phyloP scores from a whole-genome alignment of 2,888 invertebrate species.

The Halocaridina rubra region DNA sequence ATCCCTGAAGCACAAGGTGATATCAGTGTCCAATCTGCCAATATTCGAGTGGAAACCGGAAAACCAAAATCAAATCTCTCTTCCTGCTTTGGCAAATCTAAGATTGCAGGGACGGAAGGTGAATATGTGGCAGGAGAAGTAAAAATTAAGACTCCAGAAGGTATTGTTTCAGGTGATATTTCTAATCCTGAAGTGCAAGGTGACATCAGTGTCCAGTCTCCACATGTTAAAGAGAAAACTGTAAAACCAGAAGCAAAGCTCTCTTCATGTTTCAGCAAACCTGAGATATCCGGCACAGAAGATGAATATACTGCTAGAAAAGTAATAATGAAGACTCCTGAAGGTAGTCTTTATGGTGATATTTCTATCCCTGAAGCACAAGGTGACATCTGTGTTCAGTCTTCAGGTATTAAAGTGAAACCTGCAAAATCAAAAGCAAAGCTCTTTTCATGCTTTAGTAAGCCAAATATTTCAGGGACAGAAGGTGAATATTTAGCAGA shows the following conservation, averaged over 20 bases:
- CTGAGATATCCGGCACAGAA: not conserved
- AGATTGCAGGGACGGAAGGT: not conserved
- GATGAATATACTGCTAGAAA: not conserved
- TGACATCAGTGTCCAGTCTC: not conserved
- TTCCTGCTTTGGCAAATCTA: not conserved
- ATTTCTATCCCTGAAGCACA: not conserved
- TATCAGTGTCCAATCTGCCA: not conserved
- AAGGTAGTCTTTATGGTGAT: too few relatives aligned
- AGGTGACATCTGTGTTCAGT: not conserved
- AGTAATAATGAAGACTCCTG: not conserved
- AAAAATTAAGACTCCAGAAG: not conserved
- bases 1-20: not conserved
- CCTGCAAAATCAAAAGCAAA: conserved; percentile 23
- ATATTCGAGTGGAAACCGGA: not conserved
- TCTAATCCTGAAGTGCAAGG: not conserved
- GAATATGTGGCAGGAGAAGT: not conserved
- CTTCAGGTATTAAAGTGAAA: not conserved
- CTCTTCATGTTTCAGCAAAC: conserved; percentile 15
- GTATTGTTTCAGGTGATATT: too few relatives aligned
- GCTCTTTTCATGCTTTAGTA: conserved; percentile 16
- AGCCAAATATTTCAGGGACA: not conserved
- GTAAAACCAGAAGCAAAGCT: not conserved
- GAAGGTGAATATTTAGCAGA: not conserved
- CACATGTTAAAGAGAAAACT: not conserved
- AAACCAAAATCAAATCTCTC: not conserved